These are phyloP conservation scores for Lichenostomus cassidix DNA, from an alignment of 2,113 vertebrate genomes.

Conservation along the genomic window DNA sequence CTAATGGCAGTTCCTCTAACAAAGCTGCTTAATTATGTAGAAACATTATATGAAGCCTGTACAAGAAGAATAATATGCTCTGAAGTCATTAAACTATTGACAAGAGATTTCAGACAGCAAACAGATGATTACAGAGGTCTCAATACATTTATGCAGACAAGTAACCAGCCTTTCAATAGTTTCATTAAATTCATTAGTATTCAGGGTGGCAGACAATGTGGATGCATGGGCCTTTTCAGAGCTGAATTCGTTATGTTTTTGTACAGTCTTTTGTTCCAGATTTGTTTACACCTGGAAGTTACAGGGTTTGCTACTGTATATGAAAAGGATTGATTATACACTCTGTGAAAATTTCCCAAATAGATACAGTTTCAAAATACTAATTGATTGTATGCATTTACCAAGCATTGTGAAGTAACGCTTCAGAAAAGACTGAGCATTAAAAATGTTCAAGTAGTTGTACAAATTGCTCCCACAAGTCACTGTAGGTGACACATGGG, in stretches of 20 bases:
- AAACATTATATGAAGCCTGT: slow-evolving; percentile 60
- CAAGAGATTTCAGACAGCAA: slow-evolving; percentile 60
- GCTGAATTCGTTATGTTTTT: slow-evolving; percentile 48
- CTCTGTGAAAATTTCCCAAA: not conserved
- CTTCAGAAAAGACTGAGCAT: not conserved
- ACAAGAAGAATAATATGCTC: slow-evolving; percentile 56
- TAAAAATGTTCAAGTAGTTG: not conserved
- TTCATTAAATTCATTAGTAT: slow-evolving; percentile 64
- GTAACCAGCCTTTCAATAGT: slow-evolving; percentile 52
- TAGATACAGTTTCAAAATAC: not conserved
- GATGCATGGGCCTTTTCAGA: slow-evolving; percentile 56
- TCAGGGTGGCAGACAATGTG: slow-evolving; percentile 53
- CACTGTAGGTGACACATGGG: not conserved
- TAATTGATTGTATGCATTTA: not conserved
- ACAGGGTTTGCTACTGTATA: not conserved
- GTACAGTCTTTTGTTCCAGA: slow-evolving; percentile 50
- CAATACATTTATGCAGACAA: slow-evolving; percentile 46
- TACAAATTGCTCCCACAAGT: not conserved
- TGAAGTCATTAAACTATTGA: slow-evolving; percentile 66
- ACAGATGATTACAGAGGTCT: slow-evolving; percentile 60
- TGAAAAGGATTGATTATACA: not conserved
- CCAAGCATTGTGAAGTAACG: not conserved
- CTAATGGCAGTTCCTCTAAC: slow-evolving; percentile 62
- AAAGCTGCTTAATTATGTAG: slow-evolving; percentile 70
- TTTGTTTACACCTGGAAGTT: slow-evolving; percentile 51